A percentile compares a stretch with the other conserved stretches of the same genome.
These are phyloP conservation scores for Muscicapa comitata DNA, from an alignment of 2,797 vertebrate genomes.

Conservation along the genomic window DNA sequence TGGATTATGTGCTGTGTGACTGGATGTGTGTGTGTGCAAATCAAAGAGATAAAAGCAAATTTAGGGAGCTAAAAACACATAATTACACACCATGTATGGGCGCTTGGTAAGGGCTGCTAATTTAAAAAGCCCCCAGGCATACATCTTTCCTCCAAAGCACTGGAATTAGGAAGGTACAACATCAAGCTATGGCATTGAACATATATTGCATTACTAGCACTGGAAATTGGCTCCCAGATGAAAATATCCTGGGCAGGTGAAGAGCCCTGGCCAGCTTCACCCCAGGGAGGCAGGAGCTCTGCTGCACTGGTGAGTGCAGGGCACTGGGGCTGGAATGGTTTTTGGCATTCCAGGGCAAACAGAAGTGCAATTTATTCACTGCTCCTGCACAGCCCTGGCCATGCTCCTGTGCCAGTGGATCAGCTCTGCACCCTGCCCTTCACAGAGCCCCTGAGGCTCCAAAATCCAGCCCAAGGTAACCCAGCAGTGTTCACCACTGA, in stretches of 20 bases:
- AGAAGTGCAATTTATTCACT: background rate
- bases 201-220: background rate
- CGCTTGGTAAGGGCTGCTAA: background rate
- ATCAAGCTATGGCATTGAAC: background rate
- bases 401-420: background rate
- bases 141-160: background rate
- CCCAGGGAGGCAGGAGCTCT: background rate
- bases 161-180: background rate
- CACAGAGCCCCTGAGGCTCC: background rate
- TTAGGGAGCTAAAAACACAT: background rate
- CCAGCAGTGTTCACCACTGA: background rate
- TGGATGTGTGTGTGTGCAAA: background rate
- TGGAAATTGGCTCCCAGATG: background rate
- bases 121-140: background rate
- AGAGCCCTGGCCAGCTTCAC: background rate
- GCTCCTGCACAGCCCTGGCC: background rate
- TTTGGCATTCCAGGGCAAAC: background rate
- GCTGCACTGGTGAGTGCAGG: background rate
- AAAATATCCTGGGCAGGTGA: background rate
- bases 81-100: background rate
- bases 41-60: background rate
- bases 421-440: background rate
- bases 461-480: rapidly evolving
- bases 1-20: rapidly evolving
- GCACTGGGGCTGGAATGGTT: background rate